Conservation (phyloP, 2,797 vertebrate genomes). For the Nyctalus aviator region DNA sequence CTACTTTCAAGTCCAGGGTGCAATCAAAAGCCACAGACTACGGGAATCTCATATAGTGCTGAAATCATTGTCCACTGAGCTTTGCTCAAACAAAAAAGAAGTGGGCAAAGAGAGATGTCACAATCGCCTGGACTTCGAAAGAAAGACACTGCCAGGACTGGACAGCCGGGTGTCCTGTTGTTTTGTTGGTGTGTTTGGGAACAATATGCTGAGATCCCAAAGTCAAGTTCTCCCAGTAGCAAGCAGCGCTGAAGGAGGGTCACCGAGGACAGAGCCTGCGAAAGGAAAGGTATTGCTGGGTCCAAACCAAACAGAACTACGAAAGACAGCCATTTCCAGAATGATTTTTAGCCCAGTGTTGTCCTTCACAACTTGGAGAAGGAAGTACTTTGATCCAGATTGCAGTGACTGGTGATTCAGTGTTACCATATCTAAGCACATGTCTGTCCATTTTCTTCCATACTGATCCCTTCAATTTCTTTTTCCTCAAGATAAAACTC, state of each 20-base stretch:
- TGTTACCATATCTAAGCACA: not conserved
- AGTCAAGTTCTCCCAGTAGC: conserved; percentile 14
- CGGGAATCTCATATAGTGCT: not conserved
- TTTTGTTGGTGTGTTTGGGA: not conserved
- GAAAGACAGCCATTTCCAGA: not conserved
- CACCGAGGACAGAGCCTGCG: not conserved
- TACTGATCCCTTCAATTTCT: not conserved
- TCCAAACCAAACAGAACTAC: not conserved
- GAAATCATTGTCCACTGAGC: not conserved
- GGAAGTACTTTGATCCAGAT: not conserved
- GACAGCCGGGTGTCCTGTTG: conserved; percentile 1
- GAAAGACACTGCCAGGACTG: not conserved
- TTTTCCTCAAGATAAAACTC: conserved; percentile 19
- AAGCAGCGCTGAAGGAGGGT: not conserved
- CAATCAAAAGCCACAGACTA: not conserved
- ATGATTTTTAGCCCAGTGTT: not conserved
- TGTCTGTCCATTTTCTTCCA: not conserved
- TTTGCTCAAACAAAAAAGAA: not conserved
- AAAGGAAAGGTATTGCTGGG: not conserved
- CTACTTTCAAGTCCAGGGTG: not conserved
- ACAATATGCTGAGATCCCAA: not conserved
- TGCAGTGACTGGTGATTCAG: not conserved
- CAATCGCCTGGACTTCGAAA: not conserved
- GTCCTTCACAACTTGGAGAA: not conserved
- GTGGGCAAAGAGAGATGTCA: not conserved